These are phyloP conservation scores for Danio albolineatus DNA, from an alignment of 2,797 vertebrate species.

Conservation along the genomic window DNA sequence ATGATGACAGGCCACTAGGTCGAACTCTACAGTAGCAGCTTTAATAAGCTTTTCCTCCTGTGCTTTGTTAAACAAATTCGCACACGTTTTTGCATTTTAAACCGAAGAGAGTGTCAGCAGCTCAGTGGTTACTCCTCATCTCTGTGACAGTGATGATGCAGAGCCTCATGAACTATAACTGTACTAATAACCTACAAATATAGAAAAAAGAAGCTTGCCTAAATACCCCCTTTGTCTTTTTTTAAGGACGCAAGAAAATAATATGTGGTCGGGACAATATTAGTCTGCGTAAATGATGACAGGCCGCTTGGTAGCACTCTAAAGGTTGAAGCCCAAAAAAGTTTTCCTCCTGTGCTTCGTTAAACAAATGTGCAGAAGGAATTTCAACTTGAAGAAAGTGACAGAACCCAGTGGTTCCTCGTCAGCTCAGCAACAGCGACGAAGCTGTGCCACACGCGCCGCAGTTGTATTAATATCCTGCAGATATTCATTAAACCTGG, in stretches of 20 bases:
- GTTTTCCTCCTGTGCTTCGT: neutral
- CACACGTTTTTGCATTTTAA: neutral
- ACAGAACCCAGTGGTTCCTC: constrained; percentile 23
- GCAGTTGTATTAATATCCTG: constrained; percentile 55
- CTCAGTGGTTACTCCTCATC: constrained; percentile 23
- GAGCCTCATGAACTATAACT: constrained; percentile 27
- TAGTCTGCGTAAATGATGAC: neutral
- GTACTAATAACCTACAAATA: constrained; percentile 55
- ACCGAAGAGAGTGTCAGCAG: constrained; percentile 39
- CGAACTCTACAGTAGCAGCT: neutral
- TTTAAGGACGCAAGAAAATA: neutral
- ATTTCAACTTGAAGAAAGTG: constrained; percentile 24
- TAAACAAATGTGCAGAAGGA: constrained; percentile 8
- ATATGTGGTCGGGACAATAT: neutral
- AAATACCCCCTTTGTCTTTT: neutral
- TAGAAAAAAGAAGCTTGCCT: neutral
- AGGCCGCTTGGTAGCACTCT: neutral
- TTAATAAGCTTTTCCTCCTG: neutral
- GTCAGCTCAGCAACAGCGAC: constrained; percentile 17
- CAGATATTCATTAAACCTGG: constrained; percentile 59
- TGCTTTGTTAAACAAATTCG: neutral
- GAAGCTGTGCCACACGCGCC: constrained; percentile 26
- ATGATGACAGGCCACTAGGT: neutral
- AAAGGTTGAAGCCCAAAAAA: neutral
- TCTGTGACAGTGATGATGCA: constrained; percentile 1